Percentiles rank a stretch among this genome's conserved stretches.
These are phyloP conservation scores for Dipodomys merriami DNA, from an alignment of 2,113 vertebrate species.

Conservation along the genomic window DNA sequence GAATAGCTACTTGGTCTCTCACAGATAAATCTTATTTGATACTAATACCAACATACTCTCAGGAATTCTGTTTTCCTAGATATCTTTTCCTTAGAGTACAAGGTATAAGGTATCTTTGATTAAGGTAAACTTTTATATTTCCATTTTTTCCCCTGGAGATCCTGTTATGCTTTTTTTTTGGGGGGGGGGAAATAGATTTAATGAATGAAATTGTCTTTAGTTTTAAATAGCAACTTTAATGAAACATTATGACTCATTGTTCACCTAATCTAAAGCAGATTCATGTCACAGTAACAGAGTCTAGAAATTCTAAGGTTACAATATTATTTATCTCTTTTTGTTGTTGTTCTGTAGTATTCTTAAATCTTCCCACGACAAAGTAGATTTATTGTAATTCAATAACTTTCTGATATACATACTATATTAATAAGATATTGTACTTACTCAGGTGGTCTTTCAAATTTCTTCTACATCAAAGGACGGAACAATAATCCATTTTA, in stretches of 20 bases:
- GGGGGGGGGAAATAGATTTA: background rate
- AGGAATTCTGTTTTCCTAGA: background rate
- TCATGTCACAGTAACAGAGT: background rate
- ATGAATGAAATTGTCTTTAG: background rate
- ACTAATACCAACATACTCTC: background rate
- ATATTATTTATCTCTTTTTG: background rate
- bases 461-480: conserved; percentile 36
- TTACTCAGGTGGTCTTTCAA: conserved; percentile 49
- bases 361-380: conserved; percentile 3
- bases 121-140: background rate
- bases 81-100: background rate
- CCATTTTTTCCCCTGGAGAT: conserved; percentile 37
- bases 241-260: background rate
- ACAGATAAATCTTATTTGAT: background rate
- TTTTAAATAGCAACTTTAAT: conserved; percentile 3
- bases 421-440: conserved; percentile 16
- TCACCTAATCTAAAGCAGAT: conserved; percentile 24
- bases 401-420: background rate
- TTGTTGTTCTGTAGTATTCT: background rate
- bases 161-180: background rate
- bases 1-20: background rate
- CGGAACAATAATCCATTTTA: background rate
- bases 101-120: background rate
- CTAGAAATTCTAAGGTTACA: background rate
- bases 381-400: background rate